Evolutionary conservation across 2,113 vertebrate genomes (phyloP).

Genomic region (Prinia subflava): DNA sequence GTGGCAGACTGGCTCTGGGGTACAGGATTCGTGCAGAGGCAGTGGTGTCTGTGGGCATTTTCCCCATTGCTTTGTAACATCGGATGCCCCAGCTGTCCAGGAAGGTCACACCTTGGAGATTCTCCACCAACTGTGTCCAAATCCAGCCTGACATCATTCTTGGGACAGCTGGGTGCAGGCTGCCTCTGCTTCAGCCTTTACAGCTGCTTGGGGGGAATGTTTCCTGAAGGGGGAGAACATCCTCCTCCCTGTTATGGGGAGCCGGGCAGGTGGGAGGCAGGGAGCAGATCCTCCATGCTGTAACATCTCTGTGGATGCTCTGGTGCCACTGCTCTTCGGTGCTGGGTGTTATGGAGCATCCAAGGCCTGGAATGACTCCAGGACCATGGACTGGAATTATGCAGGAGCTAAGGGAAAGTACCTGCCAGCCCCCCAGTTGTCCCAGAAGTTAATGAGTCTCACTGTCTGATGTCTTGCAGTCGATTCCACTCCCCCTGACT

Average conservation of each 20-base stretch:
- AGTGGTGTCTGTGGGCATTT: accelerated
- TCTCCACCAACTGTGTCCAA: background rate
- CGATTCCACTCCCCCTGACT: background rate
- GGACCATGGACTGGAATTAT: background rate
- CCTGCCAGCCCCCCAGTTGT: background rate
- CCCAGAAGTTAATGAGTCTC: background rate
- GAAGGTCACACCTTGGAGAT: background rate
- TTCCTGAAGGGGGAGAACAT: background rate
- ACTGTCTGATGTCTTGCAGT: background rate
- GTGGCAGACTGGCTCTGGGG: background rate
- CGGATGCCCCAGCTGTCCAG: accelerated
- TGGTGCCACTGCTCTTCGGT: background rate
- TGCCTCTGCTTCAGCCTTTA: background rate
- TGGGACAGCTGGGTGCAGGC: background rate
- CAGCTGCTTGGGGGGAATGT: background rate
- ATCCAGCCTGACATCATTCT: background rate
- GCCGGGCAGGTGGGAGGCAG: background rate
- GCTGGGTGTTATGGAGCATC: background rate
- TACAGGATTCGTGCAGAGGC: accelerated
- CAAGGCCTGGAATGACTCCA: background rate
- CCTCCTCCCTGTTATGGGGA: accelerated
- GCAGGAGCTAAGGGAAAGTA: background rate
- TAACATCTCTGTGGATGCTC: background rate
- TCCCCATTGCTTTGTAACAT: accelerated
- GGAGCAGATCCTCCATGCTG: accelerated